Percentiles rank a stretch among this genome's conserved stretches.
Evolutionary conservation across 2,888 invertebrate species (phyloP).

Genomic region (Drosophila melanosoma): DNA sequence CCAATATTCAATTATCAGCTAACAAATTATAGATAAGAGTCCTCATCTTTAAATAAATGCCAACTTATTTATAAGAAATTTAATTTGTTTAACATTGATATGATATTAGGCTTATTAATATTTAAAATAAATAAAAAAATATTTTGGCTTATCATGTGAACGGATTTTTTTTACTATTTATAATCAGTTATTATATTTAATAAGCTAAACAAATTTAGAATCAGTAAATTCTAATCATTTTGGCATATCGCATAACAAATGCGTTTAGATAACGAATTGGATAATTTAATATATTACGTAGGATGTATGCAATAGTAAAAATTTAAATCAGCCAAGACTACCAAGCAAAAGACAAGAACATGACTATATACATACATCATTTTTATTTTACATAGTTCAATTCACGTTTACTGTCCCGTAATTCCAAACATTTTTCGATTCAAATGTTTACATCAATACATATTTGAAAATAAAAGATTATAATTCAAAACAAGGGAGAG

Average conservation of each 20-base stretch:
- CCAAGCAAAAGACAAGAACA: background rate
- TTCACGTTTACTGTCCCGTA: background rate
- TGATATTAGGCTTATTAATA: slow-evolving; percentile 7
- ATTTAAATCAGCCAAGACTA: background rate
- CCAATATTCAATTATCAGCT: background rate
- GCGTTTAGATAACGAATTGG: background rate
- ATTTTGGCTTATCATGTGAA: slow-evolving; percentile 3
- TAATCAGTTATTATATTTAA: background rate
- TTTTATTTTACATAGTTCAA: background rate
- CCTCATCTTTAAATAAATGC: background rate
- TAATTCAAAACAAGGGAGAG: background rate
- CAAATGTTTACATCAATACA: background rate
- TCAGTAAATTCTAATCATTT: background rate
- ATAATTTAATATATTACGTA: background rate
- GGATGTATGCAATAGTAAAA: background rate
- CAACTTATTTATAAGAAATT: background rate
- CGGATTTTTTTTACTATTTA: slow-evolving; percentile 5
- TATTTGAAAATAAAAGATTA: background rate
- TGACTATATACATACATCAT: background rate
- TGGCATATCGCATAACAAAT: background rate
- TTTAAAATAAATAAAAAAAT: slow-evolving; percentile 1
- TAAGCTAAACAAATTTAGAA: background rate
- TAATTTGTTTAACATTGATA: slow-evolving; percentile 10
- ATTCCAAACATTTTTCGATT: background rate
- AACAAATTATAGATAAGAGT: background rate